Evolutionary conservation across 1,140 invertebrate genomes (phyloP), one percentile per base, ranked within the genome.

Genomic region (Catajapyx aquilonaris): DNA sequence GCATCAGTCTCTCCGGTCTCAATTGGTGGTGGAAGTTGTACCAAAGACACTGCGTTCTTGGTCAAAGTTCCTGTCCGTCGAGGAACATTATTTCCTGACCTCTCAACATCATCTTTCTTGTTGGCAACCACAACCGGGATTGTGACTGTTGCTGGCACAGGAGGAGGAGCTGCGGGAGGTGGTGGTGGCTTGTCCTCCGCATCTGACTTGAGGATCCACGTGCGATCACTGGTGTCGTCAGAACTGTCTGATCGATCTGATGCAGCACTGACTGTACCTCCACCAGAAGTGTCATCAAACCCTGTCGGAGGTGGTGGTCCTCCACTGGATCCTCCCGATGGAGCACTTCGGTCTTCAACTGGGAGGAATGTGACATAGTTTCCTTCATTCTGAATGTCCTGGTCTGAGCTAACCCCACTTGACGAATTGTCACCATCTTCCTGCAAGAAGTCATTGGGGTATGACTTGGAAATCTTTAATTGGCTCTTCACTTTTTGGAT

Each of bases 341-440:
- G n/a, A n/a, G n/a, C n/a, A n/a, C n/a, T n/a, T 46, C 44, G 25
- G 41, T 51, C 42, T 34, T 51, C 48, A 2, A 50, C 46, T 11
- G 52, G 49, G 4, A 55, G 45, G 31, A 44, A 45, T 4, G 53
- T 54, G 0, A 55, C 52, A 38, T 51, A 52, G 16, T 44, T 51
- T 3, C 34, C 37, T 20, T 60, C 30, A 50, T 56, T 38, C 48
- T 65, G 57, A 15, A 74, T 56, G 48, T 84, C 81, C 49, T 85
- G 79, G 52, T 86, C 81, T 19, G 78, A 83, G 40, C 78, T 83
- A 0, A 85, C 79, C 1, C 78, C 81, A 33, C 76, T 83, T 5
- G 78, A 84, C 40, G 77, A 83, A 54, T 84, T 86, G 53, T 86
- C 81, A 21, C 76, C 77, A 52, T 83, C 79, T 44, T 69, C 71